phyloP scores from a whole-genome alignment of 2,888 invertebrate species.

The Cacoxenus indagator region DNA sequence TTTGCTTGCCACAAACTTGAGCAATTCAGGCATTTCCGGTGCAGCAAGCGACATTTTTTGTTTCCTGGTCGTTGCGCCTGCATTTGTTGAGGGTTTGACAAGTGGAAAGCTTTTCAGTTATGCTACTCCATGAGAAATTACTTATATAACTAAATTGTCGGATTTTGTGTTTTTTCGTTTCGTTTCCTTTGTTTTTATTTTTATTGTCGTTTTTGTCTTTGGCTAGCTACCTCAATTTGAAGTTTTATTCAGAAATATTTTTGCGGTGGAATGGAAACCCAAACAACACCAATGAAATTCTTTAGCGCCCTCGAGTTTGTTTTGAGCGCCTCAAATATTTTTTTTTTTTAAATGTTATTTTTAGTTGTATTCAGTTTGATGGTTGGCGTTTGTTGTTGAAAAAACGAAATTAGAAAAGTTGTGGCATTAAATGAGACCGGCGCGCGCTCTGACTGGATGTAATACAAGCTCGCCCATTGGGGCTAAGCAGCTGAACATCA shows the following conservation, averaged over 20 bases:
- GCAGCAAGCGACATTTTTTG: slow-evolving; percentile 7
- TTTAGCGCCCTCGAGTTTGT: too few relatives aligned
- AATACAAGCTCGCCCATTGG: too few relatives aligned
- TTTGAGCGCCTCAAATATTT: background rate
- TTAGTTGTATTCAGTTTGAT: background rate
- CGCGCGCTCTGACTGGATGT: too few relatives aligned
- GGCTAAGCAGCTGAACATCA: too few relatives aligned
- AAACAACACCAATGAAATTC: background rate
- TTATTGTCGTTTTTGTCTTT: background rate
- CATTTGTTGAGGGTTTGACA: background rate
- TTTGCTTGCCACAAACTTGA: slow-evolving; percentile 1
- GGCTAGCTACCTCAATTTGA: slow-evolving; percentile 21
- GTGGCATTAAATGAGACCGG: slow-evolving; percentile 7
- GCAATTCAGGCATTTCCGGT: slow-evolving; percentile 14
- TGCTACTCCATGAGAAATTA: background rate
- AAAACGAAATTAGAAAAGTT: slow-evolving; percentile 22
- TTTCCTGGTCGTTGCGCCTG: background rate
- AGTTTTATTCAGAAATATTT: slow-evolving; percentile 20
- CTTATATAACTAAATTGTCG: slow-evolving; percentile 4
- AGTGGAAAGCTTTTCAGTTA: slow-evolving; percentile 11
- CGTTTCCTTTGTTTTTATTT: background rate
- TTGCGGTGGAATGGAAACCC: background rate
- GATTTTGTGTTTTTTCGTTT: background rate
- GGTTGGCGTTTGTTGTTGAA: background rate
- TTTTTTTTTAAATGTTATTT: background rate